Evolutionary conservation across 1,140 invertebrate species (phyloP).

Genomic region (Ctenoplectra terminalis): DNA sequence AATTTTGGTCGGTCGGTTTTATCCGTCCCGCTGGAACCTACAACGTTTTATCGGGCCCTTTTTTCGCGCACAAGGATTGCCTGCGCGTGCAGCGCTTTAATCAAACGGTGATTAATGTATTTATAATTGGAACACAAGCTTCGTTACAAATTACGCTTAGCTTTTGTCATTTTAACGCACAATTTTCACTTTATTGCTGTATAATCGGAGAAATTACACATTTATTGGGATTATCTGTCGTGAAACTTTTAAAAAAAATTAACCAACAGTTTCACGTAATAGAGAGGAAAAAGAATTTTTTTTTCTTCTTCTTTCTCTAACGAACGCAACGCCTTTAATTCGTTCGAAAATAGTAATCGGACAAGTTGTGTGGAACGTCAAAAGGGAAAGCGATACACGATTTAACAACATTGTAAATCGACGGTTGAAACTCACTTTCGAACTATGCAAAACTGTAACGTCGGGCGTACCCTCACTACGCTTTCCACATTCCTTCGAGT

Average conservation of each 20-base stretch:
- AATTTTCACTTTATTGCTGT: slow-evolving; percentile 4
- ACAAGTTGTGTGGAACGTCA: not conserved
- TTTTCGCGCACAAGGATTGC: not conserved
- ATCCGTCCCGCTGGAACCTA: not conserved
- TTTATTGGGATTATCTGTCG: not conserved
- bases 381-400: slow-evolving; percentile 9
- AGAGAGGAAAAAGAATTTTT: no score
- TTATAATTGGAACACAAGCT: not conserved
- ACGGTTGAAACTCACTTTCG: slow-evolving; percentile 38
- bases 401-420: not conserved
- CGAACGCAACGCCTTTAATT: no score
- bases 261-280: not conserved
- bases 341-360: not conserved
- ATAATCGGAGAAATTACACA: not conserved
- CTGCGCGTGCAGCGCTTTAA: no score
- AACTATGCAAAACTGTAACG: slow-evolving; percentile 33
- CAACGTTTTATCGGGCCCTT: not conserved
- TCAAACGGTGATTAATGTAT: slow-evolving; percentile 9
- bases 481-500: slow-evolving; percentile 17
- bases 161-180: not conserved
- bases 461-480: not conserved
- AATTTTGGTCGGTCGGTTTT: not conserved
- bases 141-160: not conserved
- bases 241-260: not conserved
- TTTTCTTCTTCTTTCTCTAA: no score